Evolutionary conservation across 2,113 vertebrate genomes (phyloP).

Genomic region (Aptenodytes patagonicus): DNA sequence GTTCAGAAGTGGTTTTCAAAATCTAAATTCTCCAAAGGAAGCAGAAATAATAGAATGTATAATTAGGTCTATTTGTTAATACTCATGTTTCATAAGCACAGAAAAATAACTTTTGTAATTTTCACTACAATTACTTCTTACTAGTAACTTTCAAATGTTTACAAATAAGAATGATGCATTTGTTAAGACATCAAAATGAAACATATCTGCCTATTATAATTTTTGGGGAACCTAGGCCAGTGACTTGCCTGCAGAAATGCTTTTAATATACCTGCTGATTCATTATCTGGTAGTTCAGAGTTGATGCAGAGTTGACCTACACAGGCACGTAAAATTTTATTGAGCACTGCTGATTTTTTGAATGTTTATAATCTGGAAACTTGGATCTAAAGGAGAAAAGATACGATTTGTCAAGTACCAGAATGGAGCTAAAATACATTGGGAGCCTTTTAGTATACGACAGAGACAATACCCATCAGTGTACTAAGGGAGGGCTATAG

Average conservation of each 20-base stretch:
- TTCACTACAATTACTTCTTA: not conserved
- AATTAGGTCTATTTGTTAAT: not conserved
- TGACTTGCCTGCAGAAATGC: not conserved
- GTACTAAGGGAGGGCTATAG: not conserved
- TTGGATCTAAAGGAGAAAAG: not conserved
- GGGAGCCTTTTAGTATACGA: not conserved
- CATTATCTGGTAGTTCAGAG: not conserved
- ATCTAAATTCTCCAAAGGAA: not conserved
- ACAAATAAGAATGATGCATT: not conserved
- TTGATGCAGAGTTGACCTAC: not conserved
- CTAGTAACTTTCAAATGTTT: not conserved
- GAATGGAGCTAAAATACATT: not conserved
- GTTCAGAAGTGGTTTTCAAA: not conserved
- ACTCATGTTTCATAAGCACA: not conserved
- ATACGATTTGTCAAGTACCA: not conserved
- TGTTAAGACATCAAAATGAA: not conserved
- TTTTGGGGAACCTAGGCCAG: not conserved
- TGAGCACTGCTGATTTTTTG: not conserved
- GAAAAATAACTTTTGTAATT: not conserved
- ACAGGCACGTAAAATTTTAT: not conserved
- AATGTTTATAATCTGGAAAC: not conserved
- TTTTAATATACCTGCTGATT: not conserved
- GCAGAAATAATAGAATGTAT: not conserved
- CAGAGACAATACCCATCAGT: not conserved
- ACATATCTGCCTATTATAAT: not conserved